Percentiles rank a stretch among this genome's conserved stretches.
phyloP scores from a whole-genome alignment of 2,113 vertebrate species.

The Xiphias gladius region DNA sequence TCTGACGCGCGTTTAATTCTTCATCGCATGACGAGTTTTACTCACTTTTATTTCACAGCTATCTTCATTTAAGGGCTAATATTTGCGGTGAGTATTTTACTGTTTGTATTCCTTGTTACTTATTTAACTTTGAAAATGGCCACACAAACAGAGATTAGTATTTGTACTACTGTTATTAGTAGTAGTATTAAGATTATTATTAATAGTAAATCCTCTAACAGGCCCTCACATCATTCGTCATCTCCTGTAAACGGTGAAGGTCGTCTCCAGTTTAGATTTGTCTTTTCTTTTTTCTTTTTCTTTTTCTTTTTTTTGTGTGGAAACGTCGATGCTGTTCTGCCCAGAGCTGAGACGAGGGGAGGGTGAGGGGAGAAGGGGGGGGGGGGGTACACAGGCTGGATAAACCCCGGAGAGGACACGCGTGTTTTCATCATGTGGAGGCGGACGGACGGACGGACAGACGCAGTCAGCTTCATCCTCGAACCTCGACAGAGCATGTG shows the following conservation, averaged over 20 bases:
- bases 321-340: constrained; percentile 13
- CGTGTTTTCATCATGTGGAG: constrained; percentile 34
- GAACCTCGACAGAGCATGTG: constrained; percentile 13
- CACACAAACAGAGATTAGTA: too few species aligned
- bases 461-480: not conserved
- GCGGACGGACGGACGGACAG: not conserved
- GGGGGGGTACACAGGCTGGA: not conserved
- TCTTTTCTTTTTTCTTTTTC: not conserved
- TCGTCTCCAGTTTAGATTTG: constrained; percentile 57
- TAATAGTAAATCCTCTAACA: too few species aligned
- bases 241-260: not conserved
- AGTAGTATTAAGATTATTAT: too few species aligned
- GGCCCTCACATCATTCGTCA: not conserved
- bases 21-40: too few species aligned
- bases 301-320: not conserved
- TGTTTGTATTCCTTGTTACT: too few species aligned
- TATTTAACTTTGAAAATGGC: too few species aligned
- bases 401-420: not conserved
- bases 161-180: too few species aligned
- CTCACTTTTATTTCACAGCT: too few species aligned
- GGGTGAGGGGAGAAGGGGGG: too few species aligned
- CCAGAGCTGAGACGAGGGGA: constrained; percentile 18
- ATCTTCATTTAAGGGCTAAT: too few species aligned
- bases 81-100: too few species aligned
- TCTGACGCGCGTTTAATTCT: too few species aligned